A percentile compares a stretch with the other conserved stretches of the same genome.
These are phyloP conservation scores for Argynnis bischoffii DNA, from an alignment of 2,888 invertebrate species.

Conservation along the genomic window DNA sequence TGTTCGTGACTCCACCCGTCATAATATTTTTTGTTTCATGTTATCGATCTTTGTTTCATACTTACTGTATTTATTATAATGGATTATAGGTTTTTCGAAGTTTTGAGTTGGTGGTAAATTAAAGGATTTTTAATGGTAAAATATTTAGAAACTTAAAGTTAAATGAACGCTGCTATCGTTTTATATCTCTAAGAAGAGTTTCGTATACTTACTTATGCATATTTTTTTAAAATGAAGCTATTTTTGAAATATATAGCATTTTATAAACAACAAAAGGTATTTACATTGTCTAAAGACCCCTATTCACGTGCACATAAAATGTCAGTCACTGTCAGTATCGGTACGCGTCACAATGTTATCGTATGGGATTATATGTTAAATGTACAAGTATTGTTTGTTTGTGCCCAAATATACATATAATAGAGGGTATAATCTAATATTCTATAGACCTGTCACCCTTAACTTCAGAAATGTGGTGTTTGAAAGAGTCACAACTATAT, in stretches of 20 bases:
- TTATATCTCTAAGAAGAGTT: not conserved
- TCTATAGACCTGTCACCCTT: too few species aligned
- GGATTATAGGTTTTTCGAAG: too few species aligned
- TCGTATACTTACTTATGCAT: not conserved
- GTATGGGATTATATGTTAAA: constrained; percentile 12
- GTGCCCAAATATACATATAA: not conserved
- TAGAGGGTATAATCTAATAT: too few species aligned
- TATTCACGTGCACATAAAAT: constrained; percentile 10
- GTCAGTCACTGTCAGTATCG: constrained; percentile 15
- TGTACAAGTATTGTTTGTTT: constrained; percentile 8
- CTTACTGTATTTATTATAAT: constrained; percentile 5
- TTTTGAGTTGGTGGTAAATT: too few species aligned
- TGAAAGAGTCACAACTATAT: too few species aligned
- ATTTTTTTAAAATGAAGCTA: not conserved
- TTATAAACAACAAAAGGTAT: not conserved
- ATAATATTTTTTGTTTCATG: constrained; percentile 6
- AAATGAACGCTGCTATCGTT: not conserved
- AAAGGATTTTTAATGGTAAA: too few species aligned
- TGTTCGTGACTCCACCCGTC: constrained; percentile 2
- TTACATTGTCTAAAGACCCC: constrained; percentile 11
- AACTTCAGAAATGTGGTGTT: too few species aligned
- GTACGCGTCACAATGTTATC: not conserved
- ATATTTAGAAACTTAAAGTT: not conserved
- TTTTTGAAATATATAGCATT: not conserved
- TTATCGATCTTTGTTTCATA: not conserved